Base-by-base conservation (phyloP, 2,888 invertebrate species). In the Bimastos eiseni region DNA sequence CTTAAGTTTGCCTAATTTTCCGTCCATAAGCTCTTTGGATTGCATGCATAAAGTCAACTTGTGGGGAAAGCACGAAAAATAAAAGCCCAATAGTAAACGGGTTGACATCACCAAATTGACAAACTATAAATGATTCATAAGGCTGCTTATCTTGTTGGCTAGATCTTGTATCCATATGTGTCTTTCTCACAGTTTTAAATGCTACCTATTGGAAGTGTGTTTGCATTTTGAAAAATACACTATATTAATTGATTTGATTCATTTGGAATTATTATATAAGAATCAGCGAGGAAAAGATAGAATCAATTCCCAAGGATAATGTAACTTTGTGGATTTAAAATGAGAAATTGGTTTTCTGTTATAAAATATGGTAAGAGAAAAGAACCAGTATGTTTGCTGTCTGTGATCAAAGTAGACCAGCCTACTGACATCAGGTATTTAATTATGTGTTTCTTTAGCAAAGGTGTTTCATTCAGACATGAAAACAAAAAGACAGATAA, bases 311-410 rank as follows among this genome's bases (percentile, higher is more conserved):
- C n/a, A n/a, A n/a, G 70, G n/a, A 70, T 70, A 70, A 70, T 70
- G 8, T 70, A 30, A n/a, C 70, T n/a, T n/a, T 70, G 70, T n/a
- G 70, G n/a, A 70, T 70, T 70, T 70, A 70, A 70, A 70, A 70
- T 70, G 70, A 70, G 17, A 70, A 70, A 70, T 70, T 70, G 70
- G 70, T 70, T 70, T 6, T 30, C n/a, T 30, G 8, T 70, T 30
- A 70, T 70, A n/a, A 70, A 44, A 44, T 2, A n/a, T 70, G 70
- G 70, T 70, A 70, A 70, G 70, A 70, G 70, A 30, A 70, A 70
- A n/a, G 70, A 70, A n/a, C 70, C 70, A n/a, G 70, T 70, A n/a
- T 70, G 70, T n/a, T 70, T 70, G 70, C 70, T 70, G 70, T 70
- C 70, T 70, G 30, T 70, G 30, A 70, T n/a, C 70, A 70, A n/a